Conservation (phyloP, 2,888 invertebrate species). For the Spilosoma lubricipeda region DNA sequence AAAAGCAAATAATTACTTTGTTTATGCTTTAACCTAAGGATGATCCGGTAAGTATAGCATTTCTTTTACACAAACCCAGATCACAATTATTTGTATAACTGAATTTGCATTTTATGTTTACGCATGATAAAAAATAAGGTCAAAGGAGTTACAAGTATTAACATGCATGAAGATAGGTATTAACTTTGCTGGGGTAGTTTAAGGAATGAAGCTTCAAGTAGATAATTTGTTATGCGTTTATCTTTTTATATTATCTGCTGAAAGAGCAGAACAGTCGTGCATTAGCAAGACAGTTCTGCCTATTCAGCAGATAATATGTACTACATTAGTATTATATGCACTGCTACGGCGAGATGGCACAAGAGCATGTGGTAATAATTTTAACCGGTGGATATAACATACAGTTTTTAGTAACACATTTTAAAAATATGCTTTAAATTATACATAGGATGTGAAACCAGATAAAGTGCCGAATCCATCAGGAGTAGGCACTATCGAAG, state of each 20-base stretch:
- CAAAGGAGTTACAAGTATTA: background rate
- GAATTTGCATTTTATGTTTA: background rate
- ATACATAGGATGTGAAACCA: constrained; percentile 91
- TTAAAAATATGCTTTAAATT: constrained; percentile 9
- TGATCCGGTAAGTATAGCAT: constrained; percentile 71
- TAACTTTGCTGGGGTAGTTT: background rate
- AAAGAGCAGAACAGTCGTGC: background rate
- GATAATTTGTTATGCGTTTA: background rate
- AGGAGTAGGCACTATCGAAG: constrained; percentile 94
- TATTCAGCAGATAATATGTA: no score
- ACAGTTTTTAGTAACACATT: background rate
- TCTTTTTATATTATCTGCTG: no score
- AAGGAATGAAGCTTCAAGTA: background rate
- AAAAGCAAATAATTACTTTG: constrained; percentile 28
- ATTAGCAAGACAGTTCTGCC: no score
- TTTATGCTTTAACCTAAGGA: constrained; percentile 56
- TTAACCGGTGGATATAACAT: background rate
- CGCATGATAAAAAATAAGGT: background rate
- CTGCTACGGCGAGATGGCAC: background rate
- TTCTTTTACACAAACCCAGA: background rate
- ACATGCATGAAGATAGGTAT: background rate
- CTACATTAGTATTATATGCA: background rate
- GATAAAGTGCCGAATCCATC: constrained; percentile 94
- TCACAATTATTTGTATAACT: background rate
- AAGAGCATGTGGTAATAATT: background rate